These are phyloP conservation scores for Lycaena phlaeas DNA, from an alignment of 2,888 invertebrate species.

Conservation along the genomic window DNA sequence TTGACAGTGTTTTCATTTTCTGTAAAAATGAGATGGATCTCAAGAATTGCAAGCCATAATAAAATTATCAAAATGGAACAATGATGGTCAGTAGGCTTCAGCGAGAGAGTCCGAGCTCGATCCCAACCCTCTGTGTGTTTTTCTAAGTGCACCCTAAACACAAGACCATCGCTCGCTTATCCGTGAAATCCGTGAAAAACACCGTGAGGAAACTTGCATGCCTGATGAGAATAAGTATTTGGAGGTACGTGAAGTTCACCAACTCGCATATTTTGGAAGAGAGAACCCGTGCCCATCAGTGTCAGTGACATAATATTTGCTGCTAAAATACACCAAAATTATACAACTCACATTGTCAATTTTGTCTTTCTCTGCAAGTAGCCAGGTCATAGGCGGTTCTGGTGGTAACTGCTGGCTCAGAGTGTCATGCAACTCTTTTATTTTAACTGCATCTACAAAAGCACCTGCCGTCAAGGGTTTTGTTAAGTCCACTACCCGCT, in stretches of 20 bases:
- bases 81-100: too few relatives aligned
- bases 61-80: background rate
- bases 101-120: too few relatives aligned
- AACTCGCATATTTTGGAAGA: too few relatives aligned
- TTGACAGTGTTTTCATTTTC: constrained; percentile 31
- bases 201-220: too few relatives aligned
- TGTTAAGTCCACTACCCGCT: constrained; percentile 78
- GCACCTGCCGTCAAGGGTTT: constrained; percentile 85
- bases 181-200: too few relatives aligned
- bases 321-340: background rate
- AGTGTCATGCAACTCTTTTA: constrained; percentile 59
- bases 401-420: constrained; percentile 51
- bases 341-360: constrained; percentile 37
- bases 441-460: constrained; percentile 80
- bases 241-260: too few relatives aligned
- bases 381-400: constrained; percentile 53
- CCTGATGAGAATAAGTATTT: too few relatives aligned
- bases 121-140: too few relatives aligned
- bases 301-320: too few relatives aligned
- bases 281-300: too few relatives aligned
- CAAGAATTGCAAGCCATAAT: background rate
- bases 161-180: too few relatives aligned
- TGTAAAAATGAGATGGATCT: constrained; percentile 21
- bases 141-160: too few relatives aligned
- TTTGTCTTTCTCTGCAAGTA: constrained; percentile 51